A percentile compares a stretch with the other conserved stretches of the same genome.
These are phyloP conservation scores for Sminthopsis crassicaudata DNA, from an alignment of 2,113 vertebrate species.

Conservation along the genomic window DNA sequence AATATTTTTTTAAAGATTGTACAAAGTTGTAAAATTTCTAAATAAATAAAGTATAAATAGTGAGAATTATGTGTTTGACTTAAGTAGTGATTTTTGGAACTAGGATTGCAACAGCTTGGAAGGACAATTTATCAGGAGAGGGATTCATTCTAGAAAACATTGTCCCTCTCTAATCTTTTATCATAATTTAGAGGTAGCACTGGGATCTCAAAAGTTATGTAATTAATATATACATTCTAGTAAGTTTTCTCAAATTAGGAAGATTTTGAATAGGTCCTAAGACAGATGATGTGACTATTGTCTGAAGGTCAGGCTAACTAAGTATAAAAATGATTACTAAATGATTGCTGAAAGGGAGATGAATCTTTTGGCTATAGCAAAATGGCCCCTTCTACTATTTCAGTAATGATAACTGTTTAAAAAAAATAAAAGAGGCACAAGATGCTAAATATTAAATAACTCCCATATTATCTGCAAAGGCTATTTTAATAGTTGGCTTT, in stretches of 20 bases:
- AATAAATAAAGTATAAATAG: neutral
- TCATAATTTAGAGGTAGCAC: neutral
- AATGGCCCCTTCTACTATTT: neutral
- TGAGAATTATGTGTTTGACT: neutral
- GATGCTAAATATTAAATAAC: neutral
- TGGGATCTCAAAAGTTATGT: neutral
- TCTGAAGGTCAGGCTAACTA: neutral
- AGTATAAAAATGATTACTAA: neutral
- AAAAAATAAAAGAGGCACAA: neutral
- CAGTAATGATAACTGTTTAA: neutral
- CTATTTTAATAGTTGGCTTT: neutral
- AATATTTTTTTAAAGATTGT: conserved; percentile 38
- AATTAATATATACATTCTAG: neutral
- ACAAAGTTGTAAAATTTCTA: neutral
- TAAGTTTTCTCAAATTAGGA: neutral
- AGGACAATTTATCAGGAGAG: conserved; percentile 5
- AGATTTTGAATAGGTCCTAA: neutral
- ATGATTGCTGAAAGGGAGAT: neutral
- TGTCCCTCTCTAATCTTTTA: neutral
- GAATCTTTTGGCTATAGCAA: neutral
- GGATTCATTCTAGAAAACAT: neutral
- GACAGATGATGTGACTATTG: neutral
- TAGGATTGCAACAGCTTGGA: conserved; percentile 15
- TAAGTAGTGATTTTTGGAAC: conserved; percentile 28
- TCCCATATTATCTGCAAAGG: neutral